Evolutionary conservation across 2,113 vertebrate species (phyloP).

Genomic region (Menidia beryllina): DNA sequence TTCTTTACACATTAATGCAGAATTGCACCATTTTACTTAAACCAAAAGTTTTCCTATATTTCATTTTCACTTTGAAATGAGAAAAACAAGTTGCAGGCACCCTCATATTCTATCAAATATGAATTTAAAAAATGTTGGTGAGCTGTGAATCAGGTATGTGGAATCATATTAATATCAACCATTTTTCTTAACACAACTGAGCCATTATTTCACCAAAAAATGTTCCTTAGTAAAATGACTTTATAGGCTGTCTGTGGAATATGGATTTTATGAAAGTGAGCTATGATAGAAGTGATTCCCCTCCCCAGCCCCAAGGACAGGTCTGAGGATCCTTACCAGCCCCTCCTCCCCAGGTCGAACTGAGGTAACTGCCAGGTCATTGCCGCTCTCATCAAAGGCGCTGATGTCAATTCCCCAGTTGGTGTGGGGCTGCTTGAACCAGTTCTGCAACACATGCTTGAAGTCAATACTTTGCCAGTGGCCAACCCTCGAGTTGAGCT

Average conservation of each 20-base stretch:
- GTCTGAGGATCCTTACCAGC: slow-evolving; percentile 90
- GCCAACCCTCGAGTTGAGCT: slow-evolving; percentile 91
- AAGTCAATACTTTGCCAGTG: slow-evolving; percentile 99
- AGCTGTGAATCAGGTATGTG: neutral
- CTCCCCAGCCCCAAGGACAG: slow-evolving; percentile 55
- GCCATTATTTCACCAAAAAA: neutral
- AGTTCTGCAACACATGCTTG: slow-evolving; percentile 98
- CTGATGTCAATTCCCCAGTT: slow-evolving; percentile 99
- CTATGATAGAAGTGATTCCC: slow-evolving; percentile 7
- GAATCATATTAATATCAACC: neutral
- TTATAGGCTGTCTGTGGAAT: slow-evolving; percentile 11
- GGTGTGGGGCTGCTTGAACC: slow-evolving; percentile 98
- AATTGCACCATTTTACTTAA: no score
- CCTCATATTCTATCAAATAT: neutral
- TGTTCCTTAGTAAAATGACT: neutral
- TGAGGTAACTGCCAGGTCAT: slow-evolving; percentile 95
- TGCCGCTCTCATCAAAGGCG: slow-evolving; percentile 95
- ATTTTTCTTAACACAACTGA: neutral
- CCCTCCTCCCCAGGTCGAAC: slow-evolving; percentile 95
- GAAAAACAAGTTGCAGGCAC: neutral
- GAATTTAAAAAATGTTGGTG: neutral
- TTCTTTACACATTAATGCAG: no score
- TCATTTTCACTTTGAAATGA: neutral
- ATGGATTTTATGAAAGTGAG: slow-evolving; percentile 11
- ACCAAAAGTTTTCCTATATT: no score